phyloP scores from a whole-genome alignment of 53 echinoderm and acorn worm genomes.

The Holothuria scabra region DNA sequence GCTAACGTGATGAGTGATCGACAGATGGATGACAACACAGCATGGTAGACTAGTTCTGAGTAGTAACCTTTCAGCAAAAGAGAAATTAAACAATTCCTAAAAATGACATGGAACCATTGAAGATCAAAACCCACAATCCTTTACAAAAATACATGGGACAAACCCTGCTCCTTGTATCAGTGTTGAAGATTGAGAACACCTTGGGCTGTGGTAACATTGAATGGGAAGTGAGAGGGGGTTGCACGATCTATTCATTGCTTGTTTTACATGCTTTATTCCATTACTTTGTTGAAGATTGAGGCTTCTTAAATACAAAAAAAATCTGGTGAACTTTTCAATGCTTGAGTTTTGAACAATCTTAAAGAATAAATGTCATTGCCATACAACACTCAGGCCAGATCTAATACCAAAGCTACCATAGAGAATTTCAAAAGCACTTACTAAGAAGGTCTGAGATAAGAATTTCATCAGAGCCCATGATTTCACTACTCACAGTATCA shows the following conservation, averaged over 20 bases:
- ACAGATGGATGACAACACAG: slow-evolving; percentile 85
- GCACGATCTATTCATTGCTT: too few species aligned
- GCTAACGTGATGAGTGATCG: slow-evolving; percentile 93
- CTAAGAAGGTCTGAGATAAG: slow-evolving; percentile 60
- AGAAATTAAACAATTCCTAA: not conserved
- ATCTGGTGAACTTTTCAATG: not conserved
- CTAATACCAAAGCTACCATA: too few species aligned
- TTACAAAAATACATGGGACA: too few species aligned
- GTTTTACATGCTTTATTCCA: too few species aligned
- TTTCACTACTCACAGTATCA: slow-evolving; percentile 42
- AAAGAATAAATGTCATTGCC: too few species aligned
- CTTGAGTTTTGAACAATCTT: too few species aligned
- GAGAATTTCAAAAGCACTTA: slow-evolving; percentile 25
- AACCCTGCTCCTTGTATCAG: too few species aligned
- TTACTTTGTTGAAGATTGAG: too few species aligned
- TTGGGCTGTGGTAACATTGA: too few species aligned
- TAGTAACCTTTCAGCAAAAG: slow-evolving; percentile 69
- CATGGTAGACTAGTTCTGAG: slow-evolving; percentile 88
- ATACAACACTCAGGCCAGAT: too few species aligned
- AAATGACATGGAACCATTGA: not conserved
- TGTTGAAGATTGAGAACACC: too few species aligned
- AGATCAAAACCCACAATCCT: not conserved
- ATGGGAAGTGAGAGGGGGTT: too few species aligned
- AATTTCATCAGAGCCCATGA: slow-evolving; percentile 32
- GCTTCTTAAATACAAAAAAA: not conserved